Evolutionary conservation across 2,888 invertebrate species (phyloP), one percentile per base, ranked within the genome.

Genomic region (Andrena flavipes): DNA sequence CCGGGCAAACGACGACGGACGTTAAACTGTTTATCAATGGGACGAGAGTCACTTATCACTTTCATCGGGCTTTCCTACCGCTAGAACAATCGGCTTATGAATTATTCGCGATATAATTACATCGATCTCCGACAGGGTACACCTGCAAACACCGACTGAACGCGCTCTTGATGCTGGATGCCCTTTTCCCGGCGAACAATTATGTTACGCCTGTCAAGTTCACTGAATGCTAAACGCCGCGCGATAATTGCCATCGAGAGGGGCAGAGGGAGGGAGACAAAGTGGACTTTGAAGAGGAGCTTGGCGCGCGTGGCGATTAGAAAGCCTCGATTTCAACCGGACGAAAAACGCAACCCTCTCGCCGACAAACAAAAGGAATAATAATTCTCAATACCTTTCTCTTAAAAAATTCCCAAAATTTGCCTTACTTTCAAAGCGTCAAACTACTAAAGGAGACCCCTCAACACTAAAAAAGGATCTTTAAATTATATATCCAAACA

Each of bases 21-120:
- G n/a, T 60, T 60, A 35, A 54, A 42, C 35, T 4, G 49, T 62
- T 76, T 70, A 70, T 76, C 76, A 67, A 71, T 70, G 56, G 64
- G 68, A 51, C 56, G 67, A 70, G 68, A 60, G 60, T 71, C 68
- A 54, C 70, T 84, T 74, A 82, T 82, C 82, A 60, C 74, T 78
- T 82, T 82, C 76, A 74, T 74, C 83, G 35, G 29, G 33, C 56
- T 74, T 74, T 76, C 69, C 67, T 26, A 16, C 67, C 26, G 56
- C 26, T n/a, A 8, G 68, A 76, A 83, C 84, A 80, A 80, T 80
- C 77, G 83, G 62, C 78, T 84, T 72, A 77, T 84, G 84, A 84
- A 83, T 84, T 77, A 84, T 80, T 84, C 84, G 51, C 60, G 59
- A 71, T 67, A 80, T 80, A 84, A 84, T 84, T 83, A 74, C 71